Evolutionary conservation across 2,797 vertebrate species (phyloP), one percentile per base, ranked within the genome.

Genomic region (Takifugu ocellatus): DNA sequence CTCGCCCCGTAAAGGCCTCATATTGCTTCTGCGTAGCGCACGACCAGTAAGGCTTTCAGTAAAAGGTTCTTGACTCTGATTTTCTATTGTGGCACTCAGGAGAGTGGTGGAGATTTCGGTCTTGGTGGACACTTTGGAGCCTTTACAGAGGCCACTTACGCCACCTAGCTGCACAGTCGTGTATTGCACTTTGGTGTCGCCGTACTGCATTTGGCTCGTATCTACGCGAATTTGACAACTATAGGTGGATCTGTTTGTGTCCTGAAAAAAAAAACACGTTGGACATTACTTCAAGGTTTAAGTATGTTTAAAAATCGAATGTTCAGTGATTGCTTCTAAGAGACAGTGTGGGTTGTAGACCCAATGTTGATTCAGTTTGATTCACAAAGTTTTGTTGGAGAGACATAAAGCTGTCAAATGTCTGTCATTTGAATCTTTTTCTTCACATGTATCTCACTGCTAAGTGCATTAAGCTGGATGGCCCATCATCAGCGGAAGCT

Each of bases 111-210:
- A 9, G 31, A 33, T 7, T 33, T 10, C 7, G 8, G 8, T 65
- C 24, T 14, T 49, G 43, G 8, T 48, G 48, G 44, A 61, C 55
- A 58, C 59, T 25, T 46, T 24, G 25, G 24, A 61, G 57, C 46
- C 25, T 75, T 79, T 12, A 33, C 56, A 72, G 82, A 77, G 80
- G 77, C 63, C 84, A 77, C 77, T 71, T 49, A 67, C 91, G 90
- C 91, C 92, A 90, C 90, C 92, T 93, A 89, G 89, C 74, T 86
- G 69, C 56, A 21, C 21, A 68, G 51, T 36, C 9, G 29, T 8
- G 74, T 48, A 89, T 58, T 84, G 76, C 90, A 88, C 2, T 29
- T 76, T 46, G 55, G 45, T 10, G 0, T 62, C 21, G 21, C 1
- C 21, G 21, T 21, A 21, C 21, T 21, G 21, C 1, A 21, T 21